Evolutionary conservation across 2,113 vertebrate species (phyloP), one percentile per base, ranked within the genome.

Genomic region (Montifringilla adamsi): DNA sequence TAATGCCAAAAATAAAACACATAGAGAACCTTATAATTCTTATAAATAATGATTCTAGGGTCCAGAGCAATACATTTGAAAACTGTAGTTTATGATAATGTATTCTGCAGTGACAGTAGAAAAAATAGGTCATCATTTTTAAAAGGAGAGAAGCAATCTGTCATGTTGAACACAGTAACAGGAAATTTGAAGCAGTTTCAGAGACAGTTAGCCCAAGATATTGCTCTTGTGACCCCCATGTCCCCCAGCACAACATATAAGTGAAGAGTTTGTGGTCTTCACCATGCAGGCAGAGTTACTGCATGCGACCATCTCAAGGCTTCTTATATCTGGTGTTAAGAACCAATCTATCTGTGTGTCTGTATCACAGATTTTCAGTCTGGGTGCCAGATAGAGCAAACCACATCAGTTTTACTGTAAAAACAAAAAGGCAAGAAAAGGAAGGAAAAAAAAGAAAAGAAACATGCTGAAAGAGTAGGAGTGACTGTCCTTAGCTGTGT

Each of bases 41-140:
- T 92, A 90, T 89, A 96, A 96, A 84, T 96, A 92, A 95, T 88
- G 90, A 59, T 95, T 90, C 93, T 68, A 64, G 35, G 70, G 76
- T 81, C 64, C 85, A 84, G 76, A 67, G 60, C 83, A 88, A 94
- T 95, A 93, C 60, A 96, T 83, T 92, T 87, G 93, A 92, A 87
- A 96, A 87, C 87, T 84, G 41, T 23, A 55, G 60, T 92, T 94
- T 91, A 94, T 95, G 94, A 82, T 94, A 97, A 96, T 91, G 89
- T 75, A 68, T 94, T 95, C 91, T 84, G 44, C 69, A 78, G 83
- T 89, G 94, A 94, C 86, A 91, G 86, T 81, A 90, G 93, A 94
- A 97, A 97, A 97, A 97, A 97, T 92, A 94, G 95, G 94, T 94
- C 95, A 94, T 94, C 69, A 39, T 95, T 96, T 91, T 92, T 93